phyloP scores from a whole-genome alignment of 2,888 invertebrate species.

The Drosophila quinaria region DNA sequence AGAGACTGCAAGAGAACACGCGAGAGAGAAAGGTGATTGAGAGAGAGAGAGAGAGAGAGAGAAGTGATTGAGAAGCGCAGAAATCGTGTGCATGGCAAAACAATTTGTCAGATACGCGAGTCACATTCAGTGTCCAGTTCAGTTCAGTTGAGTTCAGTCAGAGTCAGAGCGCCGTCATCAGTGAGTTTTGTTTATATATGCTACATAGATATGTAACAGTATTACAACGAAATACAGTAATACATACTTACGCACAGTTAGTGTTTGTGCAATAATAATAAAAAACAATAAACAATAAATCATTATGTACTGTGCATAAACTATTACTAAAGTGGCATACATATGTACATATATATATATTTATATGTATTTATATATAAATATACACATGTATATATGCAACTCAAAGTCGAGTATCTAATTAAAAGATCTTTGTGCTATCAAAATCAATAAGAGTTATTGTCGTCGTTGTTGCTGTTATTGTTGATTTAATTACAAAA shows the following conservation, averaged over 20 bases:
- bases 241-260: conserved; percentile 8
- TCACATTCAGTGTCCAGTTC: conserved; percentile 65
- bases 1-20: conserved; percentile 3
- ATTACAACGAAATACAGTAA: conserved; percentile 43
- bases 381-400: conserved; percentile 15
- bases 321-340: conserved; percentile 17
- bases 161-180: conserved; percentile 77
- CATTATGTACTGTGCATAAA: conserved; percentile 14
- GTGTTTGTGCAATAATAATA: conserved; percentile 21
- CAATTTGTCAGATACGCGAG: conserved; percentile 56
- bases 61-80: conserved; percentile 1
- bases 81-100: conserved; percentile 49
- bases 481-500: conserved; percentile 30
- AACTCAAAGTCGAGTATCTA: too few species aligned
- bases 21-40: conserved; percentile 9
- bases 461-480: conserved; percentile 54
- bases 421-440: conserved; percentile 42
- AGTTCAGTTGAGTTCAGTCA: conserved; percentile 80
- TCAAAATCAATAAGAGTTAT: conserved; percentile 31
- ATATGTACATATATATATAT: neutral
- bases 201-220: conserved; percentile 57
- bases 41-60: conserved; percentile 15
- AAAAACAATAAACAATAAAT: conserved; percentile 20
- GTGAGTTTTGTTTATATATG: conserved; percentile 80
- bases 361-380: neutral